Percentiles rank a stretch among this genome's conserved stretches.
Evolutionary conservation across 2,888 invertebrate species (phyloP).

Genomic region (Drosophila pegasa): DNA sequence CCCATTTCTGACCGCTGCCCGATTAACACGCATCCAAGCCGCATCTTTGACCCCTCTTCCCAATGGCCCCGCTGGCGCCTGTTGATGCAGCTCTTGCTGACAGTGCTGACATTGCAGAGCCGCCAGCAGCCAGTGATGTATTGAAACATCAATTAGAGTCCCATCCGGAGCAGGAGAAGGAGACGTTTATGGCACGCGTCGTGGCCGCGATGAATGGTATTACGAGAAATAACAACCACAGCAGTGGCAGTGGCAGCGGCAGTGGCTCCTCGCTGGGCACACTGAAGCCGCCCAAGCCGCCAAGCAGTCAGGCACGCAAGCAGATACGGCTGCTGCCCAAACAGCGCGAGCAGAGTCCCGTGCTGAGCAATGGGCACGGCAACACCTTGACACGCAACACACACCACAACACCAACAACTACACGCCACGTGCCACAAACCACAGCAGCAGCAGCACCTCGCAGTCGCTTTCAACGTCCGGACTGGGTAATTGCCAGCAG

Average conservation of each 20-base stretch:
- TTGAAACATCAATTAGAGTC: constrained; percentile 31
- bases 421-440: constrained; percentile 29
- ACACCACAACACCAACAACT: constrained; percentile 26
- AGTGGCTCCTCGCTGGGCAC: constrained; percentile 71
- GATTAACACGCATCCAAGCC: constrained; percentile 37
- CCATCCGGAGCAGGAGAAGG: constrained; percentile 46
- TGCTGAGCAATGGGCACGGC: constrained; percentile 55
- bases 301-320: constrained; percentile 79
- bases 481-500: constrained; percentile 50
- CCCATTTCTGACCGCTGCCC: constrained; percentile 13
- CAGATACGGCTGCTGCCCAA: constrained; percentile 76
- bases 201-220: constrained; percentile 75
- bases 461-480: constrained; percentile 62
- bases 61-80: constrained; percentile 72
- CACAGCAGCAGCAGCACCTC: constrained; percentile 48
- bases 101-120: constrained; percentile 56
- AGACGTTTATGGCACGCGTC: constrained; percentile 79
- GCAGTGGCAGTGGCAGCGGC: constrained; percentile 49
- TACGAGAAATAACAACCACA: constrained; percentile 43
- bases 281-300: constrained; percentile 81
- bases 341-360: constrained; percentile 73
- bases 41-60: not conserved
- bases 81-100: constrained; percentile 43
- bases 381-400: constrained; percentile 30
- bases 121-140: constrained; percentile 32